These are phyloP conservation scores for Lytechinus pictus DNA, from an alignment of 35 echinoderm and acorn worm genomes.

Conservation along the genomic window DNA sequence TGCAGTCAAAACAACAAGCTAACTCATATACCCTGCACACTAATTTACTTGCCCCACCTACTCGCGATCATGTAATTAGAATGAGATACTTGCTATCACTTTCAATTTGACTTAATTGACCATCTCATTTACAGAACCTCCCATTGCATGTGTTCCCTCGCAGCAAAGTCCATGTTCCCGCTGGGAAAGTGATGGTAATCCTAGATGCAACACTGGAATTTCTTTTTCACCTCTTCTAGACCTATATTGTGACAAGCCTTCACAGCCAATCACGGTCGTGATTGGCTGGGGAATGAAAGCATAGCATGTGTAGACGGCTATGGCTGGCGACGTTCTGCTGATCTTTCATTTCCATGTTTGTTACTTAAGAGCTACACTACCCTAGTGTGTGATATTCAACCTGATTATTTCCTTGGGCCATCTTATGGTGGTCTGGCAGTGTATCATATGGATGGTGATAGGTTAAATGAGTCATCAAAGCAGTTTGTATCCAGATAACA, in stretches of 20 bases:
- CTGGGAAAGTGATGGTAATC: background rate
- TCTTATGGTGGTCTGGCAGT: background rate
- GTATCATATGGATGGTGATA: background rate
- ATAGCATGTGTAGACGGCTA: background rate
- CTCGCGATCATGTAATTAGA: background rate
- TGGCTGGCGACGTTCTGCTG: background rate
- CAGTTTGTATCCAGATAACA: background rate
- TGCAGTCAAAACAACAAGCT: background rate
- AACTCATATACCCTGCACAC: background rate
- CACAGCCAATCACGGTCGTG: background rate
- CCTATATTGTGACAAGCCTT: constrained; percentile 3
- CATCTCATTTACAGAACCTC: background rate
- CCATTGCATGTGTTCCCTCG: background rate
- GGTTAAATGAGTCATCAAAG: background rate
- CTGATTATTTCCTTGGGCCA: background rate
- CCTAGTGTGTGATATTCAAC: background rate
- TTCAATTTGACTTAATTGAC: background rate
- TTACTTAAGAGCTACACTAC: background rate
- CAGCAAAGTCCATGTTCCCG: background rate
- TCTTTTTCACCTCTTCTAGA: constrained; percentile 10
- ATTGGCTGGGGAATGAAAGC: background rate
- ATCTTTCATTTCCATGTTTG: constrained; percentile 12
- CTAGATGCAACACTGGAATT: background rate
- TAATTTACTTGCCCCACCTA: background rate
- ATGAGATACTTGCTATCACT: background rate